Evolutionary conservation across 2,113 vertebrate species (phyloP), one percentile per base, ranked within the genome.

Genomic region (Campylomormyrus numenius): DNA sequence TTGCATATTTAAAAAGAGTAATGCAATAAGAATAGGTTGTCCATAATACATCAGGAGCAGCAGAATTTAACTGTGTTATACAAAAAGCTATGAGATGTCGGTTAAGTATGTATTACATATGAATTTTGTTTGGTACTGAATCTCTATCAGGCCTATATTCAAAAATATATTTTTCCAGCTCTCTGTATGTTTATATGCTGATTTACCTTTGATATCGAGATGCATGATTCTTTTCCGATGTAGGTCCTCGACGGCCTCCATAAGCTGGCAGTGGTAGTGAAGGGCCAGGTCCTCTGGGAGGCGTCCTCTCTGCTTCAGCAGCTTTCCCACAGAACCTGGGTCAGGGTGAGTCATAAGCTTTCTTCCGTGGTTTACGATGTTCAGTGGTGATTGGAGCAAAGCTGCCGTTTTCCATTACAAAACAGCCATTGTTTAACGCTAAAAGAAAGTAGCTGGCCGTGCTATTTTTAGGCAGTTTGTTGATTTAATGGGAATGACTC

Each of bases 191-290:
- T 45, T 85, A 11, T 48, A 85, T 46, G 83, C 21, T 48, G 21
- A 53, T 7, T 90, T 85, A 98, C 98, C 98, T 97, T 99, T 99
- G 88, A 99, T 94, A 42, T 99, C 98, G 91, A 98, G 95, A 58
- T 99, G 98, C 7, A 98, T 94, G 91, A 99, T 95, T 35, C 93
- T 95, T 31, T 94, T 96, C 50, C 94, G 93, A n/a, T 99, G 98
- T 91, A 99, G 96, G 94, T 99, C 97, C 66, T 97, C 96, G 58
- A 99, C 94, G 1, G 97, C 98, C 90, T 97, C 96, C 10, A 99
- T 93, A 0, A 96, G 94, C 93, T 99, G 98, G n/a, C 95, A 94
- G 39, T 97, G 94, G 93, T 99, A 99, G 93, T 97, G 96, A 70
- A 99, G 96, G 50, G 98, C 97, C 91, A 97, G 92, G 90, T 98